Evolutionary conservation across 2,888 invertebrate species (phyloP).

Genomic region (Meta bourneti): DNA sequence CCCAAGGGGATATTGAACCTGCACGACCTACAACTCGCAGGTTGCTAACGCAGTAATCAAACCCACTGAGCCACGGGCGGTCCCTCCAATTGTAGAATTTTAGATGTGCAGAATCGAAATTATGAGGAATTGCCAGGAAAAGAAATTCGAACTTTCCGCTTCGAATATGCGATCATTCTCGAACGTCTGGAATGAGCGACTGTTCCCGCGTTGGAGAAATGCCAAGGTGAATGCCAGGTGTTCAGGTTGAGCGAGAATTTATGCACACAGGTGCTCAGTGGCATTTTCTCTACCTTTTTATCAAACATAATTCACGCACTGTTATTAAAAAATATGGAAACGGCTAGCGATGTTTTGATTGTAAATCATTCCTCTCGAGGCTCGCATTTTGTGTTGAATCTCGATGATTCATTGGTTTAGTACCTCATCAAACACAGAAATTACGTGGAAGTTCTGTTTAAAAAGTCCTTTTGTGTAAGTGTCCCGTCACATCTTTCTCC

Average conservation of each 20-base stretch:
- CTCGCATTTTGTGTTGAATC: background rate
- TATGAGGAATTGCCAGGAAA: no score
- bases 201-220: slow-evolving; percentile 9
- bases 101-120: no score
- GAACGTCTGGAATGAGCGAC: background rate
- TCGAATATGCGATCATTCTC: background rate
- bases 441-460: background rate
- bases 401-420: background rate
- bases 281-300: slow-evolving; percentile 6
- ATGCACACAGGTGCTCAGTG: background rate
- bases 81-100: no score
- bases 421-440: background rate
- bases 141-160: no score
- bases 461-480: background rate
- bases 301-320: background rate
- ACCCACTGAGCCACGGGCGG: no score
- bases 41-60: no score
- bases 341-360: background rate
- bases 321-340: background rate
- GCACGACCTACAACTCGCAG: no score
- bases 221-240: slow-evolving; percentile 19
- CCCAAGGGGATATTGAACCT: no score
- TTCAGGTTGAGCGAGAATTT: background rate
- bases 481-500: background rate
- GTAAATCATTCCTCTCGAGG: background rate